phyloP scores from a whole-genome alignment of 2,797 vertebrate species.

The Gorsachius magnificus region DNA sequence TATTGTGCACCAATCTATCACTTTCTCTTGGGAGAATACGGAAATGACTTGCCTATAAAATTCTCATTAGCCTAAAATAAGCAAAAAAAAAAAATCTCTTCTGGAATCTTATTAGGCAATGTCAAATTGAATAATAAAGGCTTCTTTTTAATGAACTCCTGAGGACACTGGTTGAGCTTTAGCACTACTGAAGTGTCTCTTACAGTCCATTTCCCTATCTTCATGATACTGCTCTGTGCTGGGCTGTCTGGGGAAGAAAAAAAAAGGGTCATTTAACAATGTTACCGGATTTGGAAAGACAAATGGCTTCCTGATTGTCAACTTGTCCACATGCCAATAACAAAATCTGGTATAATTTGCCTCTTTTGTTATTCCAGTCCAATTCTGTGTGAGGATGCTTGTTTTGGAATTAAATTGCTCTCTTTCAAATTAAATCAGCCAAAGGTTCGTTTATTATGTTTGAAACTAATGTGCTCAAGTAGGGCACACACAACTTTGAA shows the following conservation, averaged over 20 bases:
- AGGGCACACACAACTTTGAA: neutral
- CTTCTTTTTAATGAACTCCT: slow-evolving; percentile 68
- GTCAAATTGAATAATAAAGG: slow-evolving; percentile 69
- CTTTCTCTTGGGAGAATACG: slow-evolving; percentile 63
- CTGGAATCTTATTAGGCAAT: slow-evolving; percentile 54
- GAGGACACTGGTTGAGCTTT: slow-evolving; percentile 44
- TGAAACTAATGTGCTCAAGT: neutral
- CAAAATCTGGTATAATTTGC: neutral
- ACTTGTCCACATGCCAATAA: neutral
- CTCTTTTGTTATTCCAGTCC: neutral
- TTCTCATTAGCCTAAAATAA: slow-evolving; percentile 74
- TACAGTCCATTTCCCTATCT: slow-evolving; percentile 20
- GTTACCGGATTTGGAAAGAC: neutral
- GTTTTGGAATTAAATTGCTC: neutral
- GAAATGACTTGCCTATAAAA: slow-evolving; percentile 76
- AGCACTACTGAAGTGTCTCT: slow-evolving; percentile 45
- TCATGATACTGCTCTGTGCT: slow-evolving; percentile 32
- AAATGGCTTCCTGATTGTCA: slow-evolving; percentile 37
- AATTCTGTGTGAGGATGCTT: neutral
- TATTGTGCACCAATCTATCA: slow-evolving; percentile 57
- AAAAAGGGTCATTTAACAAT: slow-evolving; percentile 35
- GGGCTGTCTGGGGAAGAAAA: neutral
- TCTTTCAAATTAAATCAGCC: neutral
- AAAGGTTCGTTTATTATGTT: neutral
- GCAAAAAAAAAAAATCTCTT: slow-evolving; percentile 60